Conservation (phyloP, 2,113 vertebrate species). For the Coryphaenoides rupestris region DNA sequence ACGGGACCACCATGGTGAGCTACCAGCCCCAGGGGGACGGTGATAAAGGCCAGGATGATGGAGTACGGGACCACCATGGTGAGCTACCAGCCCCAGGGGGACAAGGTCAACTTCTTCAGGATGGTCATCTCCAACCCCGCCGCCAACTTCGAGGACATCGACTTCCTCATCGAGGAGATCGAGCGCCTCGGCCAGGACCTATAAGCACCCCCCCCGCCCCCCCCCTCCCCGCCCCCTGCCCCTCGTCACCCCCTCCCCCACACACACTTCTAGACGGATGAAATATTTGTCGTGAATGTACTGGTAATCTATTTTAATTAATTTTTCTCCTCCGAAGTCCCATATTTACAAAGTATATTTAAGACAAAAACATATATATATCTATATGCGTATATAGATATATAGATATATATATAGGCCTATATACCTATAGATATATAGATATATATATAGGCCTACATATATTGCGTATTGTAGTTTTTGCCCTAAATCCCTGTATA, state of each 20-base stretch:
- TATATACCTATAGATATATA: constrained; percentile 43
- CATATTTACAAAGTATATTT: constrained; percentile 65
- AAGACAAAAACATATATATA: constrained; percentile 39
- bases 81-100: constrained; percentile 94
- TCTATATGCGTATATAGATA: constrained; percentile 35
- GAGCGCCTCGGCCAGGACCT: constrained; percentile 96
- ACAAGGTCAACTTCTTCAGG: constrained; percentile 98
- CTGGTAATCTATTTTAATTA: constrained; percentile 77
- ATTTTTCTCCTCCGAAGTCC: constrained; percentile 72
- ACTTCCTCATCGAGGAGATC: constrained; percentile 98
- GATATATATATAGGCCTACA: constrained; percentile 50
- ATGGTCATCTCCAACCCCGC: constrained; percentile 99
- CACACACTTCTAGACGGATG: constrained; percentile 75
- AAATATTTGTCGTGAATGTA: constrained; percentile 94
- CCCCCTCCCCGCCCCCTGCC: constrained; percentile 41
- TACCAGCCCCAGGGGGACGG: too few species aligned
- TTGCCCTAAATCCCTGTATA: constrained; percentile 67
- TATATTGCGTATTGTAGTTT: constrained; percentile 86
- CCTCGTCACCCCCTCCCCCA: neutral
- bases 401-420: too few species aligned
- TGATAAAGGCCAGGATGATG: constrained; percentile 98
- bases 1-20: too few species aligned
- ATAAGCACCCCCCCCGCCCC: too few species aligned
- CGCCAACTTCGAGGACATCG: constrained; percentile 94
- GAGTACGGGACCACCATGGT: constrained; percentile 96